A percentile compares a stretch with the other conserved stretches of the same genome.
Conservation (phyloP, 2,797 vertebrate species). For the Sebastes itinus region DNA sequence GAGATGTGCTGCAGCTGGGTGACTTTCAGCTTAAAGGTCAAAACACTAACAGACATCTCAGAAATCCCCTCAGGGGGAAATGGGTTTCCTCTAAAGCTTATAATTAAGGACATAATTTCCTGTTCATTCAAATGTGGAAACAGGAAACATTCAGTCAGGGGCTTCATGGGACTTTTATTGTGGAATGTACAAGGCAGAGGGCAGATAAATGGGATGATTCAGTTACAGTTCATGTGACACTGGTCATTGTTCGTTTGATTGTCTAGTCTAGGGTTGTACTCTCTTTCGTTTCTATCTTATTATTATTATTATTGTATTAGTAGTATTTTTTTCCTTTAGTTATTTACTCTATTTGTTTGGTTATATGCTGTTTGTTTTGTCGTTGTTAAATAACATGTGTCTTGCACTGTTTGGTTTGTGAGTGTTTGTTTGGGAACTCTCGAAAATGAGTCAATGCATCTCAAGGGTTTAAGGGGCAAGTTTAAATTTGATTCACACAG, state of each 20-base stretch:
- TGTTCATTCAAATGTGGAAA: not conserved
- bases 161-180: not conserved
- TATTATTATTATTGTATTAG: no score
- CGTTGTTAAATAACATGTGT: no score
- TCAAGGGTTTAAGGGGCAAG: no score
- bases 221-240: not conserved
- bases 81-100: not conserved
- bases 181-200: not conserved
- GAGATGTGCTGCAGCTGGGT: conserved; percentile 2
- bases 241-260: no score
- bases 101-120: not conserved
- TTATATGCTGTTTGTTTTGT: not conserved
- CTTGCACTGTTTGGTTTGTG: not conserved
- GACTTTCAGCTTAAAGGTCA: not conserved
- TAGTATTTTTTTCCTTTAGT: no score
- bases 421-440: not conserved
- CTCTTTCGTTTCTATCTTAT: no score
- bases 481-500: no score
- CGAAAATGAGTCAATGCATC: no score
- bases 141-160: not conserved
- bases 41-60: not conserved
- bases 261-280: no score
- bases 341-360: no score
- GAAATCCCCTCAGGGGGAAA: no score
- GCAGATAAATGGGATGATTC: no score